These are phyloP conservation scores for Pegea sp. DNA, from an alignment of 23 tunicate species.

Conservation along the genomic window DNA sequence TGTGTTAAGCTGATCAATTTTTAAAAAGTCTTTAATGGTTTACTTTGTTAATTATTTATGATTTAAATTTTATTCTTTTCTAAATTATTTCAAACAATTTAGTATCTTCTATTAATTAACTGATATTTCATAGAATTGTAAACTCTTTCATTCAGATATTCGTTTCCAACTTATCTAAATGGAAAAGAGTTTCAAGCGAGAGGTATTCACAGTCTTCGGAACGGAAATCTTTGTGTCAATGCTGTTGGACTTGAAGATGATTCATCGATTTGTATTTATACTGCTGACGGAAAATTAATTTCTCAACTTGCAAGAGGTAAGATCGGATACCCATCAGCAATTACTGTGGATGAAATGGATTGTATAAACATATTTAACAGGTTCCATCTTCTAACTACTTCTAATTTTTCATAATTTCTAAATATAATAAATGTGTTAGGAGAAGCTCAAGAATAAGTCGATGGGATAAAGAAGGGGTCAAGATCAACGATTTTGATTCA, in stretches of 20 bases:
- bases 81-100: too few species aligned
- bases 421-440: constrained; percentile 3
- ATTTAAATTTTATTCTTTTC: too few species aligned
- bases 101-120: too few species aligned
- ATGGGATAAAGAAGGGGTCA: constrained; percentile 13
- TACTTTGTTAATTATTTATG: too few species aligned
- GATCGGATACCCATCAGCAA: constrained; percentile 30
- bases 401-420: background rate
- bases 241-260: constrained; percentile 45
- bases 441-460: constrained; percentile 24
- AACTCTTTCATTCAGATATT: constrained; percentile 6
- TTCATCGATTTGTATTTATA: constrained; percentile 40
- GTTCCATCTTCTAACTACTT: constrained; percentile 1
- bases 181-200: constrained; percentile 31
- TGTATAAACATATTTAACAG: constrained; percentile 38
- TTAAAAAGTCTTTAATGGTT: too few species aligned
- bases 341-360: constrained; percentile 51
- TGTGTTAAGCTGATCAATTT: too few species aligned
- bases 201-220: constrained; percentile 26
- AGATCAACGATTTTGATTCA: constrained; percentile 6
- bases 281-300: constrained; percentile 27
- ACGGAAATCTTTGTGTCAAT: constrained; percentile 48
- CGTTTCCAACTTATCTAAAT: constrained; percentile 25
- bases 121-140: background rate
- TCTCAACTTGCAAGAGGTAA: constrained; percentile 13